Evolutionary conservation across 2,888 invertebrate species (phyloP), one percentile per base, ranked within the genome.

Genomic region (Drosophila differens): DNA sequence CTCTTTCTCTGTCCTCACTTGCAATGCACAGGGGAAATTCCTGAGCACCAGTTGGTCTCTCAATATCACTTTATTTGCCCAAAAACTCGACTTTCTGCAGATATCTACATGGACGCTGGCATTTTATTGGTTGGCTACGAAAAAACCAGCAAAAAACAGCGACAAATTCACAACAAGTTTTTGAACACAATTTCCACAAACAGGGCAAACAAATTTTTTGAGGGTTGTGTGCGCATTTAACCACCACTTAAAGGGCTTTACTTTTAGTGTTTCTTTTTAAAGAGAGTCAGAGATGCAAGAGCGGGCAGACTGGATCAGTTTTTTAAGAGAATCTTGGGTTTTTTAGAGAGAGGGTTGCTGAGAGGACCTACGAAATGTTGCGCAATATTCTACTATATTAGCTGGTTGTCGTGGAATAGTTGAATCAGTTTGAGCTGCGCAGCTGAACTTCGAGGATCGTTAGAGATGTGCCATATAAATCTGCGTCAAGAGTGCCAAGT

Each of bases 351-450:
- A 86, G 86, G 89, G 90, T 90, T 86, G 87, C 52, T 60, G 59
- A n/a, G 47, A 39, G 58, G 65, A 57, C 61, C 66, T 73, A 47
- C 4, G 4, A 47, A 47, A 47, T 25, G 25, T 78, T 89, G 69
- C 65, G 63, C 66, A 70, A 71, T 76, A 47, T 76, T 83, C 79
- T 82, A 74, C 86, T 92, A 92, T 92, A 92, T 91, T 92, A 88
- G 83, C 79, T 52, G 73, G 70, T 30, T 47, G 65, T 74, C 57
- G 81, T 75, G 87, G 91, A 92, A 92, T 92, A 92, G 89, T 91
- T 91, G 91, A 92, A 80, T 85, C 90, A 93, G 93, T 93, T 93
- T 92, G 92, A 82, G 92, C 91, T 76, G 79, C 81, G 89, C 83
- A 82, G 93, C 92, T 91, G 91, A 93, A 91, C 93, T 91, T 92